Evolutionary conservation across 2,113 vertebrate genomes (phyloP).

Genomic region (human): GRCh38 chr4:113834001-113834500

Average conservation of each 20-base stretch:
- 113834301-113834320: slow-evolving; percentile 48
- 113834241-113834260: slow-evolving; percentile 52
- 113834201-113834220: slow-evolving; percentile 38
- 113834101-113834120: rapidly evolving
- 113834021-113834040: not conserved
- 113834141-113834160: not conserved
- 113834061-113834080: not conserved
- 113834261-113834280: slow-evolving; percentile 5
- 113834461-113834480: not conserved
- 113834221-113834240: slow-evolving; percentile 57
- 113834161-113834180: slow-evolving; percentile 35
- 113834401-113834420: slow-evolving; percentile 57
- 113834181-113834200: not conserved
- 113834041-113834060: not conserved
- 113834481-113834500: not conserved
- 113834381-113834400: slow-evolving; percentile 33
- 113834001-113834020: not conserved
- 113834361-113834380: slow-evolving; percentile 16
- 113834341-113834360: not conserved
- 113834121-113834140: not conserved
- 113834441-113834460: not conserved
- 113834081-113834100: not conserved
- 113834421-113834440: not conserved
- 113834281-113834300: not conserved
- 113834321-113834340: slow-evolving; percentile 7